Evolutionary conservation across 1,140 invertebrate genomes (phyloP), one percentile per base, ranked within the genome.

Genomic region (Aphis gossypii): DNA sequence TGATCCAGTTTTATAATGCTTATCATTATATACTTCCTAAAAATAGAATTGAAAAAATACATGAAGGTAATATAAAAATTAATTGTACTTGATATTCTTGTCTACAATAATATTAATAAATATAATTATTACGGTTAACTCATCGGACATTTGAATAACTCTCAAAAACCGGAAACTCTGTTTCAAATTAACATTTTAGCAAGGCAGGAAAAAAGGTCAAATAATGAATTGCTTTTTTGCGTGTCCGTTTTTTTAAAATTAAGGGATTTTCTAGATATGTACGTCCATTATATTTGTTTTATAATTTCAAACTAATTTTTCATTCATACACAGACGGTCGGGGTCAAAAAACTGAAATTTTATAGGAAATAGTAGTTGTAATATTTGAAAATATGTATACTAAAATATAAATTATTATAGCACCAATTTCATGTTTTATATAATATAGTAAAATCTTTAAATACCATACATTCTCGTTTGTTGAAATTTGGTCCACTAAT

Each of bases 191-290:
- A 82, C 38, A 92, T 76, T 82, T 92, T 92, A 35, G n/a, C 38
- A 38, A 83, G 38, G 54, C 44, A 30, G 60, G 46, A 82, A 92
- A 92, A 92, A 83, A 21, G 60, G 23, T 35, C 21, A 91, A 82
- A 76, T 83, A 83, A 92, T 92, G 8, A 83, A 92, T 92, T 92
- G 44, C 68, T 82, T 82, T 92, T 83, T 92, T 38, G 90, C 68
- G 68, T 83, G 90, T 35, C 0, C 30, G 23, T 92, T 92, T 44
- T 83, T 92, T 48, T 92, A 51, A 54, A 92, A 91, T 56, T 3
- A 76, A n/a, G 30, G 68, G 68, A 25, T 51, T 48, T 82, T 92
- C 44, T 83, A 21, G 30, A 5, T 83, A 68, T 68, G 11, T n/a
- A 68, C 60, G 60, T 68, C 60, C 11, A 68, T 68, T 60, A 68